Conservation (phyloP, 1,140 invertebrate species). For the Rhopalosiphum maidis region DNA sequence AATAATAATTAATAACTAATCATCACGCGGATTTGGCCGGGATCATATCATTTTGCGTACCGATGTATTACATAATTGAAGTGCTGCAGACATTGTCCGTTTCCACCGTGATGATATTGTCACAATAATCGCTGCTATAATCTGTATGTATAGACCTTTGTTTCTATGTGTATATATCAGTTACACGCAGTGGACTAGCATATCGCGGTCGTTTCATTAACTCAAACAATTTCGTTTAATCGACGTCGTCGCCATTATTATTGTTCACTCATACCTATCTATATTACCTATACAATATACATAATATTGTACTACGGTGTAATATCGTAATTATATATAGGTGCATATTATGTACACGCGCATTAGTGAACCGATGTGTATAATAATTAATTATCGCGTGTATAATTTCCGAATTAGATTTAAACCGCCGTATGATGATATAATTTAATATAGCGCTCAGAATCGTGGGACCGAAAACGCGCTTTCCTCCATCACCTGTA, state of each 20-base stretch:
- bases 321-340: not conserved
- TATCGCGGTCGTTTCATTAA: not conserved
- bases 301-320: not conserved
- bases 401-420: conserved; percentile 18
- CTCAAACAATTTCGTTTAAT: not conserved
- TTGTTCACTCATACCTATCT: not conserved
- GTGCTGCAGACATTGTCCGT: not conserved
- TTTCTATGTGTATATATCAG: too few species aligned
- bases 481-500: not conserved
- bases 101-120: not conserved
- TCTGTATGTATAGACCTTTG: too few species aligned
- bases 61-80: not conserved
- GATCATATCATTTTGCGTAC: not conserved
- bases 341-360: not conserved
- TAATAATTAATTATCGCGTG: not conserved
- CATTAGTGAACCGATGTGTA: not conserved
- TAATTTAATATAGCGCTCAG: not conserved
- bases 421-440: not conserved
- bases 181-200: too few species aligned
- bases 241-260: not conserved
- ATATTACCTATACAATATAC: too few species aligned
- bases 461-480: not conserved
- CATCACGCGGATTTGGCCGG: not conserved
- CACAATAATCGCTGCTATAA: not conserved
- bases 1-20: not conserved